A percentile compares a stretch with the other conserved stretches of the same genome.
Conservation (phyloP, 2,888 invertebrate genomes). For the Netelia inedita region DNA sequence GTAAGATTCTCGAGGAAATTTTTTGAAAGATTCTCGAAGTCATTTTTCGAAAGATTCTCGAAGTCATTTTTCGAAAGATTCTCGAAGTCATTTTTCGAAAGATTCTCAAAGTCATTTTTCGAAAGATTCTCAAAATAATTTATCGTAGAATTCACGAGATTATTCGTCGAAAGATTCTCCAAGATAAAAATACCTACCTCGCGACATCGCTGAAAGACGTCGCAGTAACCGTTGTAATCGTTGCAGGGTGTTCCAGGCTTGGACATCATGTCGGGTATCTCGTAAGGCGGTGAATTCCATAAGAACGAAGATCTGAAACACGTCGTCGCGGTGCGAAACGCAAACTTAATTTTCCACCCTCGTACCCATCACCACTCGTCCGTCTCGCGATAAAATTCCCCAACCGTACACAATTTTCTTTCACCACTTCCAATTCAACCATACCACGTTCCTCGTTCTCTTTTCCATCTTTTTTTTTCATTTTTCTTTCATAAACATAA, state of each 20-base stretch:
- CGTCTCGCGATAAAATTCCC: constrained; percentile 15
- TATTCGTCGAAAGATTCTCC: no score
- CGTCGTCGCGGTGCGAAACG: constrained; percentile 20
- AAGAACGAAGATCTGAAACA: constrained; percentile 91
- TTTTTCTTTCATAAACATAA: background rate
- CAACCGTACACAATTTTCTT: constrained; percentile 50
- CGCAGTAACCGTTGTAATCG: constrained; percentile 94
- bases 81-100: no score
- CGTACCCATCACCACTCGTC: background rate
- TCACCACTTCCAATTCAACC: background rate
- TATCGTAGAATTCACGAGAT: no score
- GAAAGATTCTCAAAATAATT: no score
- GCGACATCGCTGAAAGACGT: constrained; percentile 91
- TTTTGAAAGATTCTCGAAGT: no score
- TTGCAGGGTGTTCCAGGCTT: constrained; percentile 97
- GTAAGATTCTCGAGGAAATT: no score
- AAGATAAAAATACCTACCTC: constrained; percentile 87
- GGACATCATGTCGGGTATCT: constrained; percentile 96
- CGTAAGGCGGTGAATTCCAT: constrained; percentile 94
- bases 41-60: no score
- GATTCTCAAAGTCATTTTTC: no score
- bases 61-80: no score
- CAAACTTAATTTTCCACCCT: constrained; percentile 31
- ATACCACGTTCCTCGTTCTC: constrained; percentile 17
- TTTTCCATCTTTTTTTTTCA: constrained; percentile 25